Base-by-base conservation (phyloP, 2,113 vertebrate genomes). In the Chloropsis cyanopogon region DNA sequence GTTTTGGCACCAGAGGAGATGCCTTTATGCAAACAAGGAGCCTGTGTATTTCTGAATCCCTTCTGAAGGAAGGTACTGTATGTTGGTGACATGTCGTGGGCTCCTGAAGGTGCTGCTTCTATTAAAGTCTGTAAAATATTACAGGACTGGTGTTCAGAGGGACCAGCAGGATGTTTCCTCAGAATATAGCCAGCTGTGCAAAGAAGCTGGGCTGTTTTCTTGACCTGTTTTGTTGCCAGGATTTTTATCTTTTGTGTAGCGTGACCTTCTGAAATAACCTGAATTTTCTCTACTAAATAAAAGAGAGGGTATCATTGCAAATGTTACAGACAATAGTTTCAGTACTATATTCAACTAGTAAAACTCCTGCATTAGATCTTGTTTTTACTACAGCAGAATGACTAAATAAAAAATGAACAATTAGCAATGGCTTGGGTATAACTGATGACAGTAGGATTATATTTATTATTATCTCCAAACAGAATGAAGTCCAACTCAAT, bases 391-490 rank as follows among this genome's bases (percentile, higher is more conserved):
- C 16, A 68, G 44, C 47, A 65, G 61, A 91, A 54, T 76, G 20
- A 44, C 35, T 29, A 23, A 70, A 78, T 81, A 44, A 75, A 81
- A 93, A 92, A 77, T 41, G 23, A 92, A 37, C 33, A 86, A 72
- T 87, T 79, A 87, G 47, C 47, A 78, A 68, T 90, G 60, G 16
- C 28, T 81, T 83, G 24, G 11, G 39, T 91, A 64, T 64, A 86
- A 63, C 39, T 65, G 73, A 88, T 91, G 80, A 89, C 60, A 96
- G 17, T 47, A 41, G 39, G 24, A 68, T 95, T 88, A 44, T 54
- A 84, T 73, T 83, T 88, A 94, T 78, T 90, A 46, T 78, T 92
- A 88, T 88, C 56, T 94, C 50, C 60, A 92, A 86, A 63, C 15
- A 56, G 80, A 89, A 89, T 22, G 33, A 91, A 72, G 28, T 82